Base-by-base conservation (phyloP, 1,140 invertebrate species). In the Aleiodes sp. region DNA sequence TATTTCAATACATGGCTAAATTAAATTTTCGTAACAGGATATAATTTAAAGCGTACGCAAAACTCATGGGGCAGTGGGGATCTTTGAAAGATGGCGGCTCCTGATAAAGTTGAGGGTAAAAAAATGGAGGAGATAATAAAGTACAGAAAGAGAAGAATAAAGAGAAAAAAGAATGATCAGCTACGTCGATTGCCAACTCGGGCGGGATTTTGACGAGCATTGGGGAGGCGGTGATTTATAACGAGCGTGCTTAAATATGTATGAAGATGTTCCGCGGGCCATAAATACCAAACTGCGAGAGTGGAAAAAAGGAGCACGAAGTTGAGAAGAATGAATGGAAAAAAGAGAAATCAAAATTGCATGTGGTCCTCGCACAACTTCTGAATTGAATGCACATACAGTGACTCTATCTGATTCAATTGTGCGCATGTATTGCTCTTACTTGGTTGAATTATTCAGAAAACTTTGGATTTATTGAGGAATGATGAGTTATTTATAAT, bases 251-350 rank as follows among this genome's bases (percentile, higher is more conserved):
- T 78, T 78, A 79, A 79, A 79, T 77, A 79, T 80, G 77, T 74
- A 80, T 79, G 76, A 79, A 80, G 79, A 80, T 78, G 76, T 80
- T 78, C 70, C 75, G 74, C 72, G 74, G 75, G 70, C 73, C 73
- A 75, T 78, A 79, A 78, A 79, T 78, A 79, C 76, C 21, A 65
- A 65, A 69, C 21, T 46, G n/a, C n/a, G n/a, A 57, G 57, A 59
- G 29, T 56, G 4, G 61, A 37, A 35, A 56, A 9, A 6, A 21
- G 28, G n/a, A 1, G 24, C 24, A 26, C 37, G 12, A 61, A 61
- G n/a, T 21, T 29, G 57, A 35, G 10, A 33, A 66, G 10, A 66
- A 46, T 28, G 2, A 28, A 56, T 14, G 0, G 16, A 28, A 43
- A 19, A 16, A 31, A 56, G 2, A 52, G n/a, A 41, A 37, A 43